Percentiles rank a stretch among this genome's conserved stretches.
Conservation (phyloP, 2,888 invertebrate species). For the Dryococelus australis region DNA sequence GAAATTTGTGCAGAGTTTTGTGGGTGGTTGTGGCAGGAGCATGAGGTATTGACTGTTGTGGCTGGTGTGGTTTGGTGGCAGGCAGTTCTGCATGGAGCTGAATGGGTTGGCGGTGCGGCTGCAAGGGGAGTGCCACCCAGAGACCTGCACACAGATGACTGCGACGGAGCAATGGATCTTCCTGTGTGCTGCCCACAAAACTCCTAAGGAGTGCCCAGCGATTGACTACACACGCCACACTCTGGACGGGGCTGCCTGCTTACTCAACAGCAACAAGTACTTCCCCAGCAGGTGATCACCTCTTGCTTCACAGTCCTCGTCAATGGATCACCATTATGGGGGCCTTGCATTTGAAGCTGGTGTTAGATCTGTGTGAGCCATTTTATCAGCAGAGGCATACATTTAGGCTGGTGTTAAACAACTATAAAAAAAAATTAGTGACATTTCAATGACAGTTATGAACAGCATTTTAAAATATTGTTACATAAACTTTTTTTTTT, state of each 20-base stretch:
- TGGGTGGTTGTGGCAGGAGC: too few relatives aligned
- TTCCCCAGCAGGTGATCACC: conserved; percentile 91
- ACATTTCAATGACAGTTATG: too few relatives aligned
- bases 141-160: conserved; percentile 99
- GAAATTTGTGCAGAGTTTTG: too few relatives aligned
- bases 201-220: conserved; percentile 99
- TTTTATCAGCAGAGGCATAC: too few relatives aligned
- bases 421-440: too few relatives aligned
- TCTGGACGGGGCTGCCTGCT: conserved; percentile 97
- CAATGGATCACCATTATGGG: not conserved
- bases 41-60: not conserved
- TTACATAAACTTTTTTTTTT: too few relatives aligned
- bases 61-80: conserved; percentile 55
- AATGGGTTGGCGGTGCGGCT: conserved; percentile 97
- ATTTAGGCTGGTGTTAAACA: too few relatives aligned
- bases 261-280: conserved; percentile 99
- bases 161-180: conserved; percentile 99
- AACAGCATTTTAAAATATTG: too few relatives aligned
- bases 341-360: too few relatives aligned
- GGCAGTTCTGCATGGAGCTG: conserved; percentile 99
- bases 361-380: too few relatives aligned
- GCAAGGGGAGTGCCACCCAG: conserved; percentile 95
- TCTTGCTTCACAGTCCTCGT: not conserved
- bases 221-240: conserved; percentile 99
- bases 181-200: conserved; percentile 99